Evolutionary conservation across 2,797 vertebrate species (phyloP).

Genomic region (Eleutherodactylus coqui): DNA sequence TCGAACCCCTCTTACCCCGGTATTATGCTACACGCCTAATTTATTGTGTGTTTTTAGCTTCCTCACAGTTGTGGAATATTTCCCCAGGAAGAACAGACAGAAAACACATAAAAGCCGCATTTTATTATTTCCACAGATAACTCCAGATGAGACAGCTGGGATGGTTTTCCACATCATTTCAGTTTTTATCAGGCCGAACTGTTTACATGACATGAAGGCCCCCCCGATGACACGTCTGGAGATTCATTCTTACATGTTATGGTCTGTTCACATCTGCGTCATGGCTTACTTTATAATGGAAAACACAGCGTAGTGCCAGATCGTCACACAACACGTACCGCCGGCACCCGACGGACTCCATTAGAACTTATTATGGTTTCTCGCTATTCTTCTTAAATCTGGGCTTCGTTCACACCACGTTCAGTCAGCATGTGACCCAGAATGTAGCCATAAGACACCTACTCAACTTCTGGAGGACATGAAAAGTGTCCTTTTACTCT

Average conservation of each 20-base stretch:
- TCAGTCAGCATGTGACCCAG: too few relatives aligned
- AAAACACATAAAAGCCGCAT: conserved; percentile 16
- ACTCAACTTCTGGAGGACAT: too few relatives aligned
- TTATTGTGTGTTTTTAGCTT: conserved; percentile 7
- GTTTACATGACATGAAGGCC: not conserved
- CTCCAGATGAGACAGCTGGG: not conserved
- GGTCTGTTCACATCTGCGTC: too few relatives aligned
- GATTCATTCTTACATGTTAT: not conserved
- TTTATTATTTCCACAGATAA: conserved; percentile 41
- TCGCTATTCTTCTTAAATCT: too few relatives aligned
- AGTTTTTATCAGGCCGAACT: not conserved
- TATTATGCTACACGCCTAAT: not conserved
- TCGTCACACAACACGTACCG: not conserved
- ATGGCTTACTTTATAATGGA: not conserved
- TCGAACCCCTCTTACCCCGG: not conserved
- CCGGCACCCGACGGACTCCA: too few relatives aligned
- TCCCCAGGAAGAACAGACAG: conserved; percentile 26
- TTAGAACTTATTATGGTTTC: too few relatives aligned
- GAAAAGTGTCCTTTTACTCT: too few relatives aligned
- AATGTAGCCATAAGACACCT: too few relatives aligned
- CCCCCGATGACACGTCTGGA: too few relatives aligned
- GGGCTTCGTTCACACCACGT: too few relatives aligned
- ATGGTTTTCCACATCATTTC: not conserved
- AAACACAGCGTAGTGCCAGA: not conserved
- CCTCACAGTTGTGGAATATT: conserved; percentile 33